Percentiles rank a stretch among this genome's conserved stretches.
Evolutionary conservation across 2,888 invertebrate species (phyloP).

Genomic region (Lasioglossum leucozonium): DNA sequence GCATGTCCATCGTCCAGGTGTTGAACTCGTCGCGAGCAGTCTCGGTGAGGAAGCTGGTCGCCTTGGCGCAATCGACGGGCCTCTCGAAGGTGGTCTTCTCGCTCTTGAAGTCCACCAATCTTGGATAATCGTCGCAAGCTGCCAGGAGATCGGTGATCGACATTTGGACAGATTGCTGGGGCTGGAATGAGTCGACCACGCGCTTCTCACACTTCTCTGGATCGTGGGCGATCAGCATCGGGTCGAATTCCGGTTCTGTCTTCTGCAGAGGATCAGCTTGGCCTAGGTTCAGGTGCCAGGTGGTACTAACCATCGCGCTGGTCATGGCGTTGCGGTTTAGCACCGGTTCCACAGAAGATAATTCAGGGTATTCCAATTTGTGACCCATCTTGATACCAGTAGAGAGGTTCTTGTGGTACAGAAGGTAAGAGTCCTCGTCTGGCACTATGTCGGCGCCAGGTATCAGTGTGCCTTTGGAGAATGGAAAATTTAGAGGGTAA

Average conservation of each 20-base stretch:
- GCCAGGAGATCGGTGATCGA: constrained; percentile 61
- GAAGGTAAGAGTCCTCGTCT: constrained; percentile 70
- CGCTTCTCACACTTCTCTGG: constrained; percentile 47
- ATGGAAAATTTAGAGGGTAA: background rate
- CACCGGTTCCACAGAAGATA: constrained; percentile 48
- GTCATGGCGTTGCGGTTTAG: constrained; percentile 63
- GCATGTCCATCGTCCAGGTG: constrained; percentile 66
- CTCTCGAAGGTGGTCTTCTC: background rate
- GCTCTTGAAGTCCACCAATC: constrained; percentile 70
- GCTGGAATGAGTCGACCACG: constrained; percentile 12
- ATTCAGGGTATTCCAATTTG: constrained; percentile 68
- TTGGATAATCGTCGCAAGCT: constrained; percentile 73
- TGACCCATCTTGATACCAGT: constrained; percentile 63
- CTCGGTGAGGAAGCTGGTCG: constrained; percentile 69
- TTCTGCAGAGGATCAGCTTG: constrained; percentile 62
- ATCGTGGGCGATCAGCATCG: constrained; percentile 27
- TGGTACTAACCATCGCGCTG: constrained; percentile 72
- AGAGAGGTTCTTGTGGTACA: constrained; percentile 69
- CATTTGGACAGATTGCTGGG: constrained; percentile 17
- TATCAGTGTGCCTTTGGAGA: constrained; percentile 32
- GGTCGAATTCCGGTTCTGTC: constrained; percentile 53
- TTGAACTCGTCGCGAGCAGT: constrained; percentile 65
- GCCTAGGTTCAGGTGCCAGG: constrained; percentile 76
- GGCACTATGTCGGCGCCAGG: constrained; percentile 70
- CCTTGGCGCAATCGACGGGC: constrained; percentile 64